Percentiles rank a stretch among this genome's conserved stretches.
Evolutionary conservation across 2,113 vertebrate genomes (phyloP).

Genomic region (Gulo gulo): DNA sequence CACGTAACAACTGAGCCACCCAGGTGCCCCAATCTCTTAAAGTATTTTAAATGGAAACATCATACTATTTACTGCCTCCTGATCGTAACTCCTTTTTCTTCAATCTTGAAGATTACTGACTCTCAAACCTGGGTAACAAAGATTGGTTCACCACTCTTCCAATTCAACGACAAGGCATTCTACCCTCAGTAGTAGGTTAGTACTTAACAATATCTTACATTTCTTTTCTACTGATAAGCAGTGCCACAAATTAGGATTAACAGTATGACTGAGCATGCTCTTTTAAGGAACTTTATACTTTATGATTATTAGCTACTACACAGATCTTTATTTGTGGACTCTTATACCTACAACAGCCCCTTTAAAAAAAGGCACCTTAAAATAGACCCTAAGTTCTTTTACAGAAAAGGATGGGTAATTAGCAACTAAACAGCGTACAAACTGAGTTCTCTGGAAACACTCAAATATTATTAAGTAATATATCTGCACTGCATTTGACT

Average conservation of each 20-base stretch:
- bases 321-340: conserved; percentile 16
- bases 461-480: conserved; percentile 24
- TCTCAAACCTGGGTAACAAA: neutral
- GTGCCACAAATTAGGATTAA: neutral
- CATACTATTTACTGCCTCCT: neutral
- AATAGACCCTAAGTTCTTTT: conserved; percentile 21
- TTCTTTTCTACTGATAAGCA: conserved; percentile 29
- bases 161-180: neutral
- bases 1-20: too few species aligned
- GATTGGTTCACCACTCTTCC: neutral
- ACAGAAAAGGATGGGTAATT: neutral
- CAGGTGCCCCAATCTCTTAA: neutral
- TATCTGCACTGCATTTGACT: neutral
- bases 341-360: neutral
- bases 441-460: conserved; percentile 4
- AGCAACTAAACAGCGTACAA: neutral
- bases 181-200: neutral
- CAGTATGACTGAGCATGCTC: neutral
- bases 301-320: neutral
- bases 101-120: neutral
- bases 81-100: conserved; percentile 23
- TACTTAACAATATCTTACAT: neutral
- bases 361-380: conserved; percentile 29
- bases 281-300: conserved; percentile 47
- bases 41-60: neutral